Percentiles rank a stretch among this genome's conserved stretches.
Evolutionary conservation across 1,140 invertebrate species (phyloP).

Genomic region (Gonioctena quinquepunctata): DNA sequence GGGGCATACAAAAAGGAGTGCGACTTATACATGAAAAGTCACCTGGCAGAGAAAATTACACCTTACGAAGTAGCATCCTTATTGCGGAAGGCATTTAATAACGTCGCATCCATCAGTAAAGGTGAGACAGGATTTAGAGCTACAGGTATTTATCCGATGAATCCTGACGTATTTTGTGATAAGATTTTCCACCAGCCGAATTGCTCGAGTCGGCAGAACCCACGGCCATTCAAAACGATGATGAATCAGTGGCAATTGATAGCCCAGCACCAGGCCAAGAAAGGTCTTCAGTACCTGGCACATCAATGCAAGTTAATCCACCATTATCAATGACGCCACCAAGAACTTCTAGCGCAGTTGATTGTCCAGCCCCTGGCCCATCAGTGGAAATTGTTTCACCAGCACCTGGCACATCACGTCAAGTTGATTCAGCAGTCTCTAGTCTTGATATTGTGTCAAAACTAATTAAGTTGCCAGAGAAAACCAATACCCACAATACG

Average conservation of each 20-base stretch:
- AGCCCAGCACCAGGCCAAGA: neutral
- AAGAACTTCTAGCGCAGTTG: no score
- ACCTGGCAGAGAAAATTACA: conserved; percentile 29
- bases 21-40: conserved; percentile 34
- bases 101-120: conserved; percentile 28
- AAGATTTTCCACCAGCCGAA: conserved; percentile 12
- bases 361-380: no score
- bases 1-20: conserved; percentile 31
- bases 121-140: conserved; percentile 15
- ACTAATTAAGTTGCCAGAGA: conserved; percentile 5
- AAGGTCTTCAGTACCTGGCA: neutral
- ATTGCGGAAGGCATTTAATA: conserved; percentile 17
- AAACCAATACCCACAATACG: neutral
- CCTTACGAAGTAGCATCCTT: conserved; percentile 33
- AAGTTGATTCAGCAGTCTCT: neutral
- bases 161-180: neutral
- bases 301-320: neutral
- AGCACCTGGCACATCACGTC: conserved; percentile 4
- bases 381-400: neutral
- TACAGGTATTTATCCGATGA: neutral
- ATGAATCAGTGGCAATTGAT: neutral
- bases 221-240: conserved; percentile 20
- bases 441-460: conserved; percentile 1
- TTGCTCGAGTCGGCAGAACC: conserved; percentile 18
- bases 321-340: no score